A percentile compares a stretch with the other conserved stretches of the same genome.
phyloP scores from a whole-genome alignment of 1,140 invertebrate genomes.

The Cydia strobilella region DNA sequence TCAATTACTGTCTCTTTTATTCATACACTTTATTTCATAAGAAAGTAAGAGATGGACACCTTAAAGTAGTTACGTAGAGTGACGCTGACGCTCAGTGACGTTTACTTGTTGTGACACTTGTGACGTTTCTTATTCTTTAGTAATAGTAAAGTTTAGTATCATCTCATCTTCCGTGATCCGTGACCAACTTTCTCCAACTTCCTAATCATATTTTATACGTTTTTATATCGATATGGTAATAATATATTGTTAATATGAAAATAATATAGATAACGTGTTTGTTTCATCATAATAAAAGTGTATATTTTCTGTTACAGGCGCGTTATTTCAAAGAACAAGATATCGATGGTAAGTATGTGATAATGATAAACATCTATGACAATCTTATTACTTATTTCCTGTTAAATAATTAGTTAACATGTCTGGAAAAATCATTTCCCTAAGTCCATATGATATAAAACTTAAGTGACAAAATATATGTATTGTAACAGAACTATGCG shows the following conservation, averaged over 20 bases:
- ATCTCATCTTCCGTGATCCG: constrained; percentile 14
- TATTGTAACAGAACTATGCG: no score
- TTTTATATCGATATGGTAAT: constrained; percentile 20
- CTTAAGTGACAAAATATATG: no score
- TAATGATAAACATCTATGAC: constrained; percentile 8
- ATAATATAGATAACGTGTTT: neutral
- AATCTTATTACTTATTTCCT: constrained; percentile 43
- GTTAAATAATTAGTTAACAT: no score
- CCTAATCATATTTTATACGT: neutral
- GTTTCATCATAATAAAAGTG: neutral
- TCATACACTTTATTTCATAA: neutral
- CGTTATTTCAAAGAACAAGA: constrained; percentile 91
- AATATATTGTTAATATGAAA: neutral
- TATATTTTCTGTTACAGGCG: constrained; percentile 81
- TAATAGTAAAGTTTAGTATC: no score
- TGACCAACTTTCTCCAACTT: constrained; percentile 23
- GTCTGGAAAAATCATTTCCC: no score
- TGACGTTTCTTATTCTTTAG: neutral
- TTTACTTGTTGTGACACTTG: constrained; percentile 11
- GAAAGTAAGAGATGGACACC: neutral
- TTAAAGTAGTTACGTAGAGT: neutral
- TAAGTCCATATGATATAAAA: neutral
- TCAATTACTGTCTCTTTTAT: neutral
- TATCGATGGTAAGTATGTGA: constrained; percentile 85
- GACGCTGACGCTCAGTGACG: no score